A percentile compares a stretch with the other conserved stretches of the same genome.
Conservation (phyloP, 1,140 invertebrate species). For the Scaptomyza montana region DNA sequence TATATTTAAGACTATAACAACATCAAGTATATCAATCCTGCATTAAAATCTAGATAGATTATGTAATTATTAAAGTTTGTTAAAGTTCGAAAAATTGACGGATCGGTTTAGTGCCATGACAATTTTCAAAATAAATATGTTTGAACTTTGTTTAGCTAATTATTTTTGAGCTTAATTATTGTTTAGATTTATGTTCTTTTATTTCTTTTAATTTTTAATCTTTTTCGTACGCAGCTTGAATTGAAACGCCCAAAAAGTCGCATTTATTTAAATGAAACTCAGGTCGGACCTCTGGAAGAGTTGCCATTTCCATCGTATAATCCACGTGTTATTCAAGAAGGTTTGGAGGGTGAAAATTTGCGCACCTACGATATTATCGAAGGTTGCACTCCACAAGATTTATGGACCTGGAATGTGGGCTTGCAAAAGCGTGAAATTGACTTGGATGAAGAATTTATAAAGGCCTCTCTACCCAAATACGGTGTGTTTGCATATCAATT, state of each 20-base stretch:
- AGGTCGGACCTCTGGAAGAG: constrained; percentile 68
- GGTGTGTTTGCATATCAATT: constrained; percentile 38
- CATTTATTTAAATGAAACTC: constrained; percentile 71
- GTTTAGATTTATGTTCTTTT: too few species aligned
- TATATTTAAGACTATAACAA: too few species aligned
- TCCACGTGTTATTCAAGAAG: constrained; percentile 71
- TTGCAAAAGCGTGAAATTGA: constrained; percentile 64
- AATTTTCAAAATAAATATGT: too few species aligned
- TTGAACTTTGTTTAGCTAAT: too few species aligned
- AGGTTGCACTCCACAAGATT: constrained; percentile 60
- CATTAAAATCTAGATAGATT: too few species aligned
- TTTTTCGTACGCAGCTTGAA: constrained; percentile 52
- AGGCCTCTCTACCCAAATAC: constrained; percentile 64
- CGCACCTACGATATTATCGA: constrained; percentile 70
- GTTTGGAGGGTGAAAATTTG: constrained; percentile 65
- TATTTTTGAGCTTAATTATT: too few species aligned
- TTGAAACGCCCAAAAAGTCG: constrained; percentile 78
- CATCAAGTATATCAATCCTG: too few species aligned
- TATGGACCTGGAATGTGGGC: constrained; percentile 79
- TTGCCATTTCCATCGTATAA: constrained; percentile 69
- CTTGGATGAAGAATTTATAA: constrained; percentile 61
- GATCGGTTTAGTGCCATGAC: too few species aligned
- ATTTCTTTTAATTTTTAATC: not conserved
- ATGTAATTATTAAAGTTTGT: too few species aligned
- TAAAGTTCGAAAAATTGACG: too few species aligned